Conservation (phyloP, 2,797 vertebrate genomes). For the Gadopsis marmoratus region DNA sequence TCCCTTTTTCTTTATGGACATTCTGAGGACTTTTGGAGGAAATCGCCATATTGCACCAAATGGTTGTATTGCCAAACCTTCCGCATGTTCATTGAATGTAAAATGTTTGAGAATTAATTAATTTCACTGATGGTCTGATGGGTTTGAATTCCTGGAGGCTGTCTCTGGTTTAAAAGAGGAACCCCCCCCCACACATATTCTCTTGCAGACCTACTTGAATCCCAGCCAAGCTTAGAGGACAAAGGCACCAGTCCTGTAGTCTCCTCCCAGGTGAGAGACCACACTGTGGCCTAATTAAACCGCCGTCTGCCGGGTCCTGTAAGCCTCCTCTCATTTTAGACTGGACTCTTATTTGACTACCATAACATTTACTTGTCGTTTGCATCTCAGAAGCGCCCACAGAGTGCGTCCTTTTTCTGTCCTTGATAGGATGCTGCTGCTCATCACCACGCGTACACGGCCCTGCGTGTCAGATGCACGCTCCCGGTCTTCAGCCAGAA, state of each 20-base stretch:
- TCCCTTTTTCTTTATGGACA: constrained; percentile 12
- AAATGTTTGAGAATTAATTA: not conserved
- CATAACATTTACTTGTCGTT: constrained; percentile 33
- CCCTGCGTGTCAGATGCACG: not conserved
- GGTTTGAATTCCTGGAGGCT: not conserved
- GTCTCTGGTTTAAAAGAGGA: constrained; percentile 1
- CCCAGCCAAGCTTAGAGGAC: constrained; percentile 5
- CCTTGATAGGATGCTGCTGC: not conserved
- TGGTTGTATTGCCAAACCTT: not conserved
- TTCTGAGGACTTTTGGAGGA: not conserved
- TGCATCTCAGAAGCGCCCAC: constrained; percentile 1
- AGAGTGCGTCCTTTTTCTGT: not conserved
- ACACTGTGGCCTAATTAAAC: constrained; percentile 33
- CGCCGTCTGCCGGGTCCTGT: not conserved
- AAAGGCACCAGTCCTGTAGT: not conserved
- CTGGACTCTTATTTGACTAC: constrained; percentile 2
- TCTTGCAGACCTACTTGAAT: constrained; percentile 21
- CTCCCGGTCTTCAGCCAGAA: not conserved
- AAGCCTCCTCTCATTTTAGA: not conserved
- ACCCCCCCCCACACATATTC: not conserved
- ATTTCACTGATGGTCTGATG: not conserved
- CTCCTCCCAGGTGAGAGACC: not conserved
- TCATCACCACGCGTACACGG: not conserved
- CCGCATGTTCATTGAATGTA: not conserved
- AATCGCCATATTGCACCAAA: not conserved